Base-by-base conservation (phyloP, 2,797 vertebrate genomes). In the Gymnoscopelus braueri region DNA sequence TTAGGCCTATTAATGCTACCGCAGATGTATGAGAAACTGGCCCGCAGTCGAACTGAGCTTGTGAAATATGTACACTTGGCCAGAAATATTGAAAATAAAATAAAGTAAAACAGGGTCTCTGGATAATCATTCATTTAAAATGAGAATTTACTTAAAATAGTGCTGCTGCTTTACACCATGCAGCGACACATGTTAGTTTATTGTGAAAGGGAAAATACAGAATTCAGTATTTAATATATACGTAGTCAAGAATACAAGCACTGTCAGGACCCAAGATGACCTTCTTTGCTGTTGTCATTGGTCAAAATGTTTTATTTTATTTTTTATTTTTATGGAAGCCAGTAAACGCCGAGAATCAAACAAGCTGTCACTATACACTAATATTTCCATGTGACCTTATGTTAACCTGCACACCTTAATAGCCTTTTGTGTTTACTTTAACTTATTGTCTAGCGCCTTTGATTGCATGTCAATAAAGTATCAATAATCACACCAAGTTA, bases 1-100 rank as follows among this genome's bases (percentile, higher is more conserved):
- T 91, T 88, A 84, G 88, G 86, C 93, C 94, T 96, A 96, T 96
- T 97, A 97, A 94, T 94, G 93, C 94, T 94, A 93, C 91, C 69
- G 80, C 89, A 92, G 93, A 95, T 91, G 94, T 90, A 68, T 92
- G 57, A 69, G 69, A 65, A 74, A 73, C 65, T 82, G 77, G 87
- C 67, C 77, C 74, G 63, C 71, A 65, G 29, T 75, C 84, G 64
- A 63, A 77, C 83, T 76, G 77, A 78, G 58, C 63, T 44, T 75
- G 65, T 62, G 74, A 84, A 92, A 91, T 77, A 75, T 88, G 84
- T 84, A 85, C 84, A 85, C 88, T 80, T 77, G 67, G 77, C 65
- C 69, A 87, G 73, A 83, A 89, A 79, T 59, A 73, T 68, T 60
- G 64, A 87, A 85, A 89, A 8, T 44, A 3, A 44, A 39, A 5